phyloP scores from a whole-genome alignment of 2,888 invertebrate species.

The Andrena camellia region DNA sequence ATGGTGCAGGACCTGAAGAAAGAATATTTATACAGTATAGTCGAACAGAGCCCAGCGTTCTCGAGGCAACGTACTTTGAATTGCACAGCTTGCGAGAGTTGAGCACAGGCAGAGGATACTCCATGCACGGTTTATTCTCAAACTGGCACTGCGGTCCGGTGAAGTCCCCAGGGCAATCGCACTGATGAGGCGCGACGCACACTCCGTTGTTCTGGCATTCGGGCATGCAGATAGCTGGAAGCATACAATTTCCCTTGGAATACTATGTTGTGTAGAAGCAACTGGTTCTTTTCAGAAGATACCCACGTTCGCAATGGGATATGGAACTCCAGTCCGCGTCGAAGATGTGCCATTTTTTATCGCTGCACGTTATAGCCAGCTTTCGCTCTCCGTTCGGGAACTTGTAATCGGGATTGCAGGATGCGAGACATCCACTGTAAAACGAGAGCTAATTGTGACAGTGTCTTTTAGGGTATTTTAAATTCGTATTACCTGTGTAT shows the following conservation, averaged over 20 bases:
- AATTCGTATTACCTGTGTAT: conserved; percentile 65
- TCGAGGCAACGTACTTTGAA: conserved; percentile 87
- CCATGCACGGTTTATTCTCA: conserved; percentile 90
- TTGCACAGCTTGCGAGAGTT: conserved; percentile 89
- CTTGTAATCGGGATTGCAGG: conserved; percentile 85
- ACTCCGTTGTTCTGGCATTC: conserved; percentile 93
- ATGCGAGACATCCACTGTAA: conserved; percentile 86
- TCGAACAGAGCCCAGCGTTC: not conserved
- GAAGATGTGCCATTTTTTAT: conserved; percentile 86
- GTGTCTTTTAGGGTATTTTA: not conserved
- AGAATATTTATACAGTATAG: not conserved
- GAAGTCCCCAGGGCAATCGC: conserved; percentile 91
- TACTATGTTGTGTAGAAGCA: not conserved
- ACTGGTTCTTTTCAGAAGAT: not conserved
- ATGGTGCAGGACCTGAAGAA: conserved; percentile 88
- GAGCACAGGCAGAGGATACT: conserved; percentile 88
- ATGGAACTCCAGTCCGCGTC: conserved; percentile 85
- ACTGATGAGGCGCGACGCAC: conserved; percentile 91
- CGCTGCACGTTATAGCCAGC: conserved; percentile 85
- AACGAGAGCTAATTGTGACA: not conserved
- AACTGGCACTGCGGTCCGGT: conserved; percentile 91
- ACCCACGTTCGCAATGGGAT: conserved; percentile 89
- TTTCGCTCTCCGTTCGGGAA: conserved; percentile 87
- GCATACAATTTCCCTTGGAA: not conserved
- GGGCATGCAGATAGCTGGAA: conserved; percentile 91